Conservation (phyloP, 1,140 invertebrate species). For the Geopemphigus sp. region DNA sequence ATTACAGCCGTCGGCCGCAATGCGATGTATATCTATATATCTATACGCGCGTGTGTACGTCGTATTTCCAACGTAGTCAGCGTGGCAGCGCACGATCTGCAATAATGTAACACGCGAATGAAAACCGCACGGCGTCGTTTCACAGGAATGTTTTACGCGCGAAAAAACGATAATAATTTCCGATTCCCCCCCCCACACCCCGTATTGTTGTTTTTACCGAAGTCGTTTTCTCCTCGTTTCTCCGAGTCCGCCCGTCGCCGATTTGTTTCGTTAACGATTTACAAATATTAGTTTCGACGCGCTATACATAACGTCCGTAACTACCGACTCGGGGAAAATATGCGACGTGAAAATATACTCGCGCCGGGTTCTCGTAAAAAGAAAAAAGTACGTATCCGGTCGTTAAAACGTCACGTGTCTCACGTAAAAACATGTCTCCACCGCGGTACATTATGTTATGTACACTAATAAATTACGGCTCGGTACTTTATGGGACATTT, state of each 20-base stretch:
- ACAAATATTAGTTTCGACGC: slow-evolving; percentile 25
- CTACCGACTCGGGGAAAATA: background rate
- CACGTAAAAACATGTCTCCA: slow-evolving; percentile 24
- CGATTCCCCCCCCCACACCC: no score
- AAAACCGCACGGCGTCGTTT: no score
- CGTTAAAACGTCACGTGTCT: slow-evolving; percentile 43
- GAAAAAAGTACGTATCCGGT: slow-evolving; percentile 38
- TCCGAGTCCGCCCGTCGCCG: background rate
- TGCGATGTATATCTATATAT: no score
- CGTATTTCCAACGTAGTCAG: no score
- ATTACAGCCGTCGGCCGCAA: no score
- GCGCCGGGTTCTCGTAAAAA: slow-evolving; percentile 25
- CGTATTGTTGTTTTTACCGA: background rate
- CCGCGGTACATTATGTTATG: background rate
- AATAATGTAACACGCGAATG: no score
- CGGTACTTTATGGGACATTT: slow-evolving; percentile 19
- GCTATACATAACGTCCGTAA: background rate
- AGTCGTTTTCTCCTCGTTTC: background rate
- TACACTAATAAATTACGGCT: slow-evolving; percentile 16
- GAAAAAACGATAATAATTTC: no score
- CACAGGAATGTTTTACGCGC: no score
- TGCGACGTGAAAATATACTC: background rate
- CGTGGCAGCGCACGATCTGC: no score
- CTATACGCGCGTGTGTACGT: no score
- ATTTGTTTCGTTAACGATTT: background rate